Evolutionary conservation across 2,113 vertebrate species (phyloP).

Genomic region (Cryptotis parvus): DNA sequence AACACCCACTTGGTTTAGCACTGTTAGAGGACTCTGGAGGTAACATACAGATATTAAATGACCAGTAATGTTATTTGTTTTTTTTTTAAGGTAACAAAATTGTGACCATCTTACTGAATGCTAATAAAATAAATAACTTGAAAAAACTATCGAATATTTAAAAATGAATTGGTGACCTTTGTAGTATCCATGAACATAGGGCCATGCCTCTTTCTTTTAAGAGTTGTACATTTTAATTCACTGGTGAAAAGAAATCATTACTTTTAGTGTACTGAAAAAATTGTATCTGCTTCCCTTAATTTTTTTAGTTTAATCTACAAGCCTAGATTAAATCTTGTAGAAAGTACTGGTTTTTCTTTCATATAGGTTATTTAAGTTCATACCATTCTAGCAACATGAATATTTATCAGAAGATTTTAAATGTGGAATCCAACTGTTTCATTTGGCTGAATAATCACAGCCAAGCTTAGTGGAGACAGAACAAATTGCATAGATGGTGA

Average conservation of each 20-base stretch:
- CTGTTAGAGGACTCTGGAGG: background rate
- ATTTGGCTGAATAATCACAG: slow-evolving; percentile 15
- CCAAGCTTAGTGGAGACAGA: background rate
- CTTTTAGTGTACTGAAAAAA: slow-evolving; percentile 28
- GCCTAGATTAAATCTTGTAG: background rate
- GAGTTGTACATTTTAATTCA: background rate
- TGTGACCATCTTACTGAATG: no score
- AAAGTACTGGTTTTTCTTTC: slow-evolving; percentile 1
- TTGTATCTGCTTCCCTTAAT: background rate
- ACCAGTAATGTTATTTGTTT: no score
- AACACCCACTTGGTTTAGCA: background rate
- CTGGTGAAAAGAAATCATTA: background rate
- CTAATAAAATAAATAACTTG: no score
- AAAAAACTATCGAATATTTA: no score
- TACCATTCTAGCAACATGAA: background rate
- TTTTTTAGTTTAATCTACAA: no score
- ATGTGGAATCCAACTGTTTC: background rate
- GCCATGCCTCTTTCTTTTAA: background rate
- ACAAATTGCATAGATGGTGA: background rate
- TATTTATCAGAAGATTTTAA: slow-evolving; percentile 53
- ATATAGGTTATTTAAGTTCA: slow-evolving; percentile 36
- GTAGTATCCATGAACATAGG: background rate
- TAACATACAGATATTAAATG: background rate
- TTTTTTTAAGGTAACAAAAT: no score
- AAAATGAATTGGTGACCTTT: background rate